Percentiles rank a stretch among this genome's conserved stretches.
Conservation (phyloP, 1,140 invertebrate species). For the Diabrotica undecimpunctata region DNA sequence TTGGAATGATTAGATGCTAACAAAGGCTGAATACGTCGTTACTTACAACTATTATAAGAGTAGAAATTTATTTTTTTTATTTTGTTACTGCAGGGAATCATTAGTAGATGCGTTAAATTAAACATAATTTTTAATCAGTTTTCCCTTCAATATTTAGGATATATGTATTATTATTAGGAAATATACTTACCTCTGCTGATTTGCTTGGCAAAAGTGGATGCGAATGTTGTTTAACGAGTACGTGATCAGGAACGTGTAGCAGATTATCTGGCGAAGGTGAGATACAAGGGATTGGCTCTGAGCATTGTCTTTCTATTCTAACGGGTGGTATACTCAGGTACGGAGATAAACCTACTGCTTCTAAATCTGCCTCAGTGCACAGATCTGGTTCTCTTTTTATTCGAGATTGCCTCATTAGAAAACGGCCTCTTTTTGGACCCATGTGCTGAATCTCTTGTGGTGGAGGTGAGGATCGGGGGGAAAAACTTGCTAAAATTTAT, state of each 20-base stretch:
- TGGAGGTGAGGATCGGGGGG: conserved; percentile 25
- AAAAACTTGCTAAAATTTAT: not conserved
- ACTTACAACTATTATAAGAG: too few species aligned
- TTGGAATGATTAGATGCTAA: too few species aligned
- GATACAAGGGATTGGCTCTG: conserved; percentile 54
- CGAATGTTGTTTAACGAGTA: conserved; percentile 63
- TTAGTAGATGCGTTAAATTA: too few species aligned
- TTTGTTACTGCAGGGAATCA: too few species aligned
- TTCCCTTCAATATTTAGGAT: too few species aligned
- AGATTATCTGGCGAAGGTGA: conserved; percentile 53
- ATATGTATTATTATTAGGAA: not conserved
- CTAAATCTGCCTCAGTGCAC: conserved; percentile 51
- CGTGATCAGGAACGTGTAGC: conserved; percentile 56
- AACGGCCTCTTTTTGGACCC: conserved; percentile 56
- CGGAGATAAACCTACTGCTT: conserved; percentile 48
- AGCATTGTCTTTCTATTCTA: conserved; percentile 57
- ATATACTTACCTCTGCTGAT: conserved; percentile 37
- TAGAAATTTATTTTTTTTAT: too few species aligned
- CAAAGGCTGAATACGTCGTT: too few species aligned
- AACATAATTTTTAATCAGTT: too few species aligned
- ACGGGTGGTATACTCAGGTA: conserved; percentile 47
- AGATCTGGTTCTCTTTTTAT: conserved; percentile 61
- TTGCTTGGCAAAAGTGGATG: conserved; percentile 60
- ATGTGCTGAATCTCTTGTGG: conserved; percentile 40
- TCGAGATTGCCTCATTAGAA: conserved; percentile 62